Evolutionary conservation across 2,797 vertebrate genomes (phyloP), one percentile per base, ranked within the genome.

Genomic region (Arremon brunneinucha): DNA sequence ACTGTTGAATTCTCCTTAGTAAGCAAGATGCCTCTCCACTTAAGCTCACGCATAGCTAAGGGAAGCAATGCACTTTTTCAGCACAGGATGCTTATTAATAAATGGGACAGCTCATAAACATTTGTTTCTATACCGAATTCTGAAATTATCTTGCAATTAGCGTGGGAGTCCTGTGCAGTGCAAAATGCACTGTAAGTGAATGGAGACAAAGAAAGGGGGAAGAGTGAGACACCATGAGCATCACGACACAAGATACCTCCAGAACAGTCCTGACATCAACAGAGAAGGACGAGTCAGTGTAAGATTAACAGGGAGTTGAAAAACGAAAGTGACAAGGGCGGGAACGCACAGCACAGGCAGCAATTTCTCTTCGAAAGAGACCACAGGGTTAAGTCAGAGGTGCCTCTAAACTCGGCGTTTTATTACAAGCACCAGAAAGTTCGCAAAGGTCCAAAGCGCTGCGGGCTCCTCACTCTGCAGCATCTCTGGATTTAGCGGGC

Each of bases 121-220:
- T 56, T 41, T 77, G 34, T 44, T 90, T 79, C 75, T n/a, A 9
- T 23, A 69, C 1, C 16, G 28, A 34, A 34, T 24, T 56, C 47
- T 41, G 14, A 57, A 83, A 18, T 24, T 20, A 74, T 12, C 35
- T 18, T 41, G 35, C 35, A 44, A n/a, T 35, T 44, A n/a, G 28
- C 0, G 0, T 12, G 18, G 12, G 41, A 83, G 28, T 20, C 26
- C 24, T 8, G 2, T 3, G 24, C 43, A 44, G 47, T 3, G 34
- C 34, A 65, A 53, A 84, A 67, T 0, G 18, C 22, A 56, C 14
- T 20, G 14, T 2, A 60, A 46, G 26, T 52, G 35, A 72, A 67
- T 0, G 12, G 53, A 74, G 13, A 43, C 32, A 74, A 83, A 52
- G 8, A 32, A 23, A 62, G 18, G 2, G 27, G 37, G 21, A 32